Conservation (phyloP, 1,140 invertebrate genomes). For the Lordiphosa mommai region DNA sequence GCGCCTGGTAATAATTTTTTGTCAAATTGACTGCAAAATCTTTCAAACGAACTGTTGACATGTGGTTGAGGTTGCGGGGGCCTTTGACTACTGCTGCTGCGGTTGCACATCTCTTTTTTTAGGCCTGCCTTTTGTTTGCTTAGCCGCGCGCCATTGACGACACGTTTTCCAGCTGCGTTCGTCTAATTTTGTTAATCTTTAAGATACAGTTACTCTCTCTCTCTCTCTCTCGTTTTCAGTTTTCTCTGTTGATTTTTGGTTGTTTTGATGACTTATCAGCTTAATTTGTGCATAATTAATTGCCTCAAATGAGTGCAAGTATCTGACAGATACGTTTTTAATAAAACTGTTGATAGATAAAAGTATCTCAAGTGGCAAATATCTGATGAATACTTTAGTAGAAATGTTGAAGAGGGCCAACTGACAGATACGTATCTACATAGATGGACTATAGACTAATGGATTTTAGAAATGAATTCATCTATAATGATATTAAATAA, state of each 20-base stretch:
- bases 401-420: neutral
- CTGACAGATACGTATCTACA: no score
- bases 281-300: conserved; percentile 50
- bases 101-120: conserved; percentile 49
- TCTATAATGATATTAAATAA: no score
- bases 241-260: conserved; percentile 19
- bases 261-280: conserved; percentile 51
- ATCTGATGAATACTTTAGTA: conserved; percentile 7
- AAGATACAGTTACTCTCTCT: conserved; percentile 15
- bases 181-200: conserved; percentile 40
- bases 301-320: conserved; percentile 9
- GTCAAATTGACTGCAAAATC: conserved; percentile 74
- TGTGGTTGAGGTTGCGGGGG: conserved; percentile 16
- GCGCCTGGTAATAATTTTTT: conserved; percentile 51
- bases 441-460: no score
- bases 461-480: no score
- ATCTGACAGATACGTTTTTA: conserved; percentile 46
- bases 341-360: conserved; percentile 26
- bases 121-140: conserved; percentile 41
- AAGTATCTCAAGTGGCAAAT: conserved; percentile 14
- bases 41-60: conserved; percentile 31
- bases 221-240: neutral
- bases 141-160: conserved; percentile 62
- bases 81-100: conserved; percentile 12
- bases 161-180: conserved; percentile 36